phyloP scores from a whole-genome alignment of 1,140 invertebrate genomes.

The Drosophila willistoni region DNA sequence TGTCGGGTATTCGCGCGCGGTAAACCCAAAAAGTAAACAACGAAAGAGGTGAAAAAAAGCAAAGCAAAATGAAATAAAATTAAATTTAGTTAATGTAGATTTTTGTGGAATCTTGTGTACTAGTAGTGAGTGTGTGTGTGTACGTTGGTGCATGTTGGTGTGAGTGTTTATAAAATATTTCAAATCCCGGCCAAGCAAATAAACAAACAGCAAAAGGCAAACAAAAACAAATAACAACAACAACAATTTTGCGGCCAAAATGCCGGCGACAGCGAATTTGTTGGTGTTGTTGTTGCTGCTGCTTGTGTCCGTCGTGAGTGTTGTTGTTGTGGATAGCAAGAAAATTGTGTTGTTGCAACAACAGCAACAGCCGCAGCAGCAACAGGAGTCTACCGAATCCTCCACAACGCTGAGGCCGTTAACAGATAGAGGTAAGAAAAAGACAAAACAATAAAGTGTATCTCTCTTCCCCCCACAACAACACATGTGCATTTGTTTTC shows the following conservation, averaged over 20 bases:
- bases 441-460: conserved; percentile 39
- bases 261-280: conserved; percentile 72
- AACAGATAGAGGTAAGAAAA: conserved; percentile 63
- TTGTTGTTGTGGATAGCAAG: conserved; percentile 44
- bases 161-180: conserved; percentile 10
- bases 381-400: conserved; percentile 53
- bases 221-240: conserved; percentile 20
- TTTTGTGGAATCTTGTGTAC: conserved; percentile 10
- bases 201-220: conserved; percentile 35
- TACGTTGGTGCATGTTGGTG: conserved; percentile 12
- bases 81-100: conserved; percentile 13
- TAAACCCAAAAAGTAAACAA: conserved; percentile 8
- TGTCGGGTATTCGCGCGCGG: neutral
- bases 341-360: conserved; percentile 22
- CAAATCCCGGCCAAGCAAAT: conserved; percentile 26
- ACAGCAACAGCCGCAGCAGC: conserved; percentile 52
- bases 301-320: conserved; percentile 28
- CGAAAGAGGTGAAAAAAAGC: neutral
- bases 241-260: conserved; percentile 60
- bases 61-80: conserved; percentile 9
- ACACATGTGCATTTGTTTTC: neutral
- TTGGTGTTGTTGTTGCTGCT: conserved; percentile 67
- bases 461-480: neutral
- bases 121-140: neutral
- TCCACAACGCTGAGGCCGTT: conserved; percentile 51